Conservation (phyloP, 2,888 invertebrate genomes). For the Notodonta ziczac region DNA sequence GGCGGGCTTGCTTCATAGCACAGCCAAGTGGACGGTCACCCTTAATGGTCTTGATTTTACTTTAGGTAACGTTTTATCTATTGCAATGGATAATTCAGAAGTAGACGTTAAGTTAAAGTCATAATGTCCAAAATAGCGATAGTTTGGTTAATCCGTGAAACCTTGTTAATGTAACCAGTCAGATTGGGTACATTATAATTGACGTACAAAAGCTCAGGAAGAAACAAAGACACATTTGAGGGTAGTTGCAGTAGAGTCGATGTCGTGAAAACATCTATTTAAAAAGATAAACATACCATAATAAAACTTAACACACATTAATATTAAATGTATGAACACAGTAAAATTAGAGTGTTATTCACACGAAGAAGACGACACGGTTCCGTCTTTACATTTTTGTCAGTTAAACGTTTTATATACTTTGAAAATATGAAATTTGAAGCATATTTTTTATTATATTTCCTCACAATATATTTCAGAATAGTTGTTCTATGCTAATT, state of each 20-base stretch:
- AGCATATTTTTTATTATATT: not conserved
- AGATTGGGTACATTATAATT: slow-evolving; percentile 58
- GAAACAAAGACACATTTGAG: slow-evolving; percentile 27
- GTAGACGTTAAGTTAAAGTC: slow-evolving; percentile 24
- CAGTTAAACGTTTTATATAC: slow-evolving; percentile 7
- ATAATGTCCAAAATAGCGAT: slow-evolving; percentile 31
- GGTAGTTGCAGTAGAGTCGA: slow-evolving; percentile 1
- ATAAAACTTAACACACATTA: not conserved
- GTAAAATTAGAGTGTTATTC: slow-evolving; percentile 31
- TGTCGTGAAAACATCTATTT: not conserved
- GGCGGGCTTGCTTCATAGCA: too few relatives aligned
- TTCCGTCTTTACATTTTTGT: too few relatives aligned
- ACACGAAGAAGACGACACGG: too few relatives aligned
- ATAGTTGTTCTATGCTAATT: slow-evolving; percentile 17
- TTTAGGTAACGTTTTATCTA: slow-evolving; percentile 13
- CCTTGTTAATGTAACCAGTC: slow-evolving; percentile 57
- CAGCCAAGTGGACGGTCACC: too few relatives aligned
- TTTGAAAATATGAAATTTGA: not conserved
- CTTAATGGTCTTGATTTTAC: slow-evolving; percentile 11
- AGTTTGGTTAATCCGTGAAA: slow-evolving; percentile 38
- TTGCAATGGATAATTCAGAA: slow-evolving; percentile 25
- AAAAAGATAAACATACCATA: not conserved
- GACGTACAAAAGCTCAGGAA: slow-evolving; percentile 69
- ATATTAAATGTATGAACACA: slow-evolving; percentile 46
- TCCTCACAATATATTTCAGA: slow-evolving; percentile 2